phyloP scores from a whole-genome alignment of 1,140 invertebrate species.

The Hyphantria cunea region DNA sequence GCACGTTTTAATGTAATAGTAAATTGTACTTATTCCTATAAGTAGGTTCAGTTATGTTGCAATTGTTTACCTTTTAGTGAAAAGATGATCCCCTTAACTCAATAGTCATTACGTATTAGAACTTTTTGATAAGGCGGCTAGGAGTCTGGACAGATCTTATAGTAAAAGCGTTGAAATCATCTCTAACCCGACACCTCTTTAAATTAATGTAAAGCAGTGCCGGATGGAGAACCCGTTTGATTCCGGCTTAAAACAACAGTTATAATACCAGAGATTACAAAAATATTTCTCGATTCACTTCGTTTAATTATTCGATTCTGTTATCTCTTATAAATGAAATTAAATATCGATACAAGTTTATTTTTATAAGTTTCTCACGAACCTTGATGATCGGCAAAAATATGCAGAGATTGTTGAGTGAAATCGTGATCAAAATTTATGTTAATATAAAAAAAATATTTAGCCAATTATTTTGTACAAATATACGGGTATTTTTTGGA shows the following conservation, averaged over 20 bases:
- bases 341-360: slow-evolving; percentile 20
- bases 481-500: too few relatives aligned
- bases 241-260: slow-evolving; percentile 16
- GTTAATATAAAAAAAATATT: neutral
- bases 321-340: slow-evolving; percentile 24
- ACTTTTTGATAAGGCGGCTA: too few relatives aligned
- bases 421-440: slow-evolving; percentile 7
- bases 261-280: slow-evolving; percentile 16
- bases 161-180: too few relatives aligned
- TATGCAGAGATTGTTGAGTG: slow-evolving; percentile 8
- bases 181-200: neutral
- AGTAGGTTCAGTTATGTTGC: too few relatives aligned
- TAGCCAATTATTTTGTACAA: too few relatives aligned
- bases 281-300: slow-evolving; percentile 25
- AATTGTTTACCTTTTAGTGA: too few relatives aligned
- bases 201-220: neutral
- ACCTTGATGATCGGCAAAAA: slow-evolving; percentile 2
- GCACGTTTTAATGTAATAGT: too few relatives aligned
- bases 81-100: too few relatives aligned
- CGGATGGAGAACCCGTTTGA: neutral
- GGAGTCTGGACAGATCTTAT: too few relatives aligned
- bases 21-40: too few relatives aligned
- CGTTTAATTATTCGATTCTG: slow-evolving; percentile 25
- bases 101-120: too few relatives aligned
- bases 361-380: slow-evolving; percentile 20